Evolutionary conservation across 2,113 vertebrate species (phyloP), one percentile per base, ranked within the genome.

Genomic region (Opisthocomus hoazin): DNA sequence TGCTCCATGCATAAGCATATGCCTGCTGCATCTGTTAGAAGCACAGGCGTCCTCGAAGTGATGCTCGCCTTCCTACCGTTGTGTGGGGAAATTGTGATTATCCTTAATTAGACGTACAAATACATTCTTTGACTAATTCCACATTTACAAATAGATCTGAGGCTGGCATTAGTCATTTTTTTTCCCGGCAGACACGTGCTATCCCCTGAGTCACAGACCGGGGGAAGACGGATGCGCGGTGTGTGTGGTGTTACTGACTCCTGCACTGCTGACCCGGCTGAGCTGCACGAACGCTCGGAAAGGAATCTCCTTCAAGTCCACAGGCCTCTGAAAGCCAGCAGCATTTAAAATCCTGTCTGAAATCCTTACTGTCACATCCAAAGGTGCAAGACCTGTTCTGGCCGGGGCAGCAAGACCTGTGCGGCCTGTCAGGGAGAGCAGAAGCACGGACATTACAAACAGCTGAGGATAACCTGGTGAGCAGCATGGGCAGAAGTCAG

Each of bases 361-460:
- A 60, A 46, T 3, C 3, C 23, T 5, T 17, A 3, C 6, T 24
- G 4, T 26, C 63, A 32, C 45, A 13, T 11, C 41, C 56, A 7
- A 79, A 99, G 98, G 89, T 98, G 98, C 78, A 41, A 73, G 15
- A 68, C 61, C 4, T 98, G 98, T 53, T 97, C 98, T 1, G 98
- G 98, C 24, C n/a, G 89, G 17, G 98, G 98, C 36, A 92, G 87
- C 66, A 98, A 88, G 95, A 97, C 81, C 20, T 98, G 98, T 43
- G 46, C 13, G 0, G 97, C 97, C 16, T 98, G 98, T 17, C 95
- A 91, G 21, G 97, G 98, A 4, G 92, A 95, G 79, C 94, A 95
- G 34, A 98, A 98, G 68, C 98, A 99, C 89, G 81, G 98, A 45
- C 98, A 98, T 30, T 98, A 97, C 94, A 94, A 98, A 88, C 98